Evolutionary conservation across 2,113 vertebrate genomes (phyloP), one percentile per base, ranked within the genome.

Genomic region (Ginglymostoma cirratum): DNA sequence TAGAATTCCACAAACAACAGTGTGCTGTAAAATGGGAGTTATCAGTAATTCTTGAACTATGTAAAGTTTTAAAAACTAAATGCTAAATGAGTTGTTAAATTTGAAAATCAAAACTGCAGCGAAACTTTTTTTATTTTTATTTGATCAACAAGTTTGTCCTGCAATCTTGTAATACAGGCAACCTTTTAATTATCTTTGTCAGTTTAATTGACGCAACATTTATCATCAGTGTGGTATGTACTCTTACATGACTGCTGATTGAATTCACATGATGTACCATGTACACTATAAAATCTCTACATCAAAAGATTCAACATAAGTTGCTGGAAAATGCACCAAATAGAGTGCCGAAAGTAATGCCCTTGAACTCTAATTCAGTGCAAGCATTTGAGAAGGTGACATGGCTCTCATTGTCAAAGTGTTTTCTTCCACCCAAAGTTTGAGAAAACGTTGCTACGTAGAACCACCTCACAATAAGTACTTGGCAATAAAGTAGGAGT

Each of bases 191-290:
- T 45, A 48, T 87, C 21, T 86, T 48, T 23, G 17, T 48, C 85
- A 45, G 45, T 52, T 52, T 48, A 87, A 87, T 52, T 87, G 42
- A 87, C 6, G 8, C 45, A 87, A 87, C 45, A 52, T 45, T 87
- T 87, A 52, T 52, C 85, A 87, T 52, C 85, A 87, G 42, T 87
- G 85, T 86, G 45, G 85, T 87, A 52, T 87, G 80, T 83, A 21
- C 45, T 83, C 80, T 83, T 83, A 83, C 38, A 83, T 27, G 85
- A 87, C 10, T 45, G 24, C 42, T 52, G 85, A 48, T 87, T 48
- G 23, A 87, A 90, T 90, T 55, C 52, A 90, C 27, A 90, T 34
- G 27, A 90, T 61, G 30, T 30, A 34, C 27, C 27, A 42, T 83
- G 80, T 38, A 61, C 52, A 61, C 27, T 89, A 55, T 30, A 55